Evolutionary conservation across 2,888 invertebrate genomes (phyloP).

Genomic region (Chalcosyrphus nemorum): DNA sequence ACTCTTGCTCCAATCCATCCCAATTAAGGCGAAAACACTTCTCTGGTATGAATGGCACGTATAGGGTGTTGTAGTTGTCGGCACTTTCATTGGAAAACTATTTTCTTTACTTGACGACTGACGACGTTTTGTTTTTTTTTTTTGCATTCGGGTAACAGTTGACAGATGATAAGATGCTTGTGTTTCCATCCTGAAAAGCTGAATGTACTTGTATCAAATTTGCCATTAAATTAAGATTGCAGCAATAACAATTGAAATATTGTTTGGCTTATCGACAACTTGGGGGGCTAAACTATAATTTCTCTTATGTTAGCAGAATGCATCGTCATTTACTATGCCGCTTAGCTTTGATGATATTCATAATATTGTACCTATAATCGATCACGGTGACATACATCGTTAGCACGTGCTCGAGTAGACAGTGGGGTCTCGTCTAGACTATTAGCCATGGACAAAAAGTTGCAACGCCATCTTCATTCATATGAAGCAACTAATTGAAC

Average conservation of each 20-base stretch:
- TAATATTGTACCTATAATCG: no score
- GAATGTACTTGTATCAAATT: background rate
- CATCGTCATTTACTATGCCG: no score
- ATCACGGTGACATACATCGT: no score
- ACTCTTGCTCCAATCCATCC: slow-evolving; percentile 14
- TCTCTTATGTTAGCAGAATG: no score
- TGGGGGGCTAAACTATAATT: no score
- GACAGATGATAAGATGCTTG: background rate
- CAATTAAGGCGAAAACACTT: slow-evolving; percentile 31
- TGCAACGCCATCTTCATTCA: no score
- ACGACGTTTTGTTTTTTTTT: background rate
- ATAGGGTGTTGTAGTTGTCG: background rate
- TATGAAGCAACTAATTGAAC: no score
- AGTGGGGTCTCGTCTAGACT: no score
- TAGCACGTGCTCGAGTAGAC: no score
- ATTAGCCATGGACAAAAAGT: no score
- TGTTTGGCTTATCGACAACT: slow-evolving; percentile 29
- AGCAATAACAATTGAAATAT: slow-evolving; percentile 44
- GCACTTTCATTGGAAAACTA: slow-evolving; percentile 6
- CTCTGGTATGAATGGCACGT: slow-evolving; percentile 23
- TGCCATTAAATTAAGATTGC: background rate
- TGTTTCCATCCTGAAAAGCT: background rate
- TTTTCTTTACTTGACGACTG: background rate
- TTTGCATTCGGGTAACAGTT: background rate
- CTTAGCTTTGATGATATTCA: no score